Percentiles rank a stretch among this genome's conserved stretches.
These are phyloP conservation scores for Lasiurus borealis DNA, from an alignment of 2,113 vertebrate genomes.

Conservation along the genomic window DNA sequence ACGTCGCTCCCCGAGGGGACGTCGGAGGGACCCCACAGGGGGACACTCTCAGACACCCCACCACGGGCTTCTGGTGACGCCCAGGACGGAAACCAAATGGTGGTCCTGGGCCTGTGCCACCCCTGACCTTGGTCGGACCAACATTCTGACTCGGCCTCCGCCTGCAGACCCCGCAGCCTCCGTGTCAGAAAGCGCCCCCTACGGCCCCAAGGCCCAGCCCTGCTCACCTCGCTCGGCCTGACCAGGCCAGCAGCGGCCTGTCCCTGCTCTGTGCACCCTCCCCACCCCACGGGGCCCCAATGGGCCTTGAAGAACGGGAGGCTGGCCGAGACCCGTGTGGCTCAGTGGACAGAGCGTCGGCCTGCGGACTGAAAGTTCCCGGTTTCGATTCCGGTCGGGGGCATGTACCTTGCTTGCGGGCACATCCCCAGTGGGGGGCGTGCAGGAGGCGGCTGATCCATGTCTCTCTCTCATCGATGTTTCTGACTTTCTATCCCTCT, in stretches of 20 bases:
- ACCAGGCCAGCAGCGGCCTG: background rate
- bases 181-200: rapidly evolving
- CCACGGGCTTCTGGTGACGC: background rate
- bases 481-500: too few species aligned
- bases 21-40: background rate
- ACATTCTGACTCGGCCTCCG: background rate
- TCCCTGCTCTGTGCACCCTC: too few species aligned
- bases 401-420: too few species aligned
- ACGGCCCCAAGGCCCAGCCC: rapidly evolving
- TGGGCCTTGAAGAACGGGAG: background rate
- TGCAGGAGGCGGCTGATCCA: too few species aligned
- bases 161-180: background rate
- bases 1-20: background rate
- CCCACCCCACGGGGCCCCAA: too few species aligned
- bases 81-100: background rate
- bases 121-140: background rate
- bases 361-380: too few species aligned
- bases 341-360: too few species aligned
- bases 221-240: background rate
- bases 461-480: too few species aligned
- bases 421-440: too few species aligned
- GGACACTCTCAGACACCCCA: background rate
- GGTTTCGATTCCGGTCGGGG: too few species aligned
- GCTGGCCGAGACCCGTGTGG: too few species aligned
- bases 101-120: background rate